A percentile compares a stretch with the other conserved stretches of the same genome.
phyloP scores from a whole-genome alignment of 2,797 vertebrate genomes.

The Brachyrhaphis roseni region DNA sequence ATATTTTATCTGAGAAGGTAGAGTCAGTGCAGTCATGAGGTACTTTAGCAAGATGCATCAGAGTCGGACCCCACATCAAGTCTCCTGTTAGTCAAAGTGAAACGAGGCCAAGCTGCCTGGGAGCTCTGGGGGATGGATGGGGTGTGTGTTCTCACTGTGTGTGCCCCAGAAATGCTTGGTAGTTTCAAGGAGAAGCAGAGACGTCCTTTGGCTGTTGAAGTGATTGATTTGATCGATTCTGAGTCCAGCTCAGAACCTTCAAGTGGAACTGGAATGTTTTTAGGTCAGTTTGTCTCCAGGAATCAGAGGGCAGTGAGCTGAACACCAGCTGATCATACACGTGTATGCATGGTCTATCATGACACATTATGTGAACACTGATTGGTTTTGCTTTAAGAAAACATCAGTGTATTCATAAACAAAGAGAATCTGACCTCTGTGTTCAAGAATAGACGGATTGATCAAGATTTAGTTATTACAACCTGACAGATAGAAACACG shows the following conservation, averaged over 20 bases:
- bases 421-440: neutral
- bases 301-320: neutral
- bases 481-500: neutral
- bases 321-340: neutral
- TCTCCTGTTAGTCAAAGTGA: slow-evolving; percentile 25
- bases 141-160: neutral
- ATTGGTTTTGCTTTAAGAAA: neutral
- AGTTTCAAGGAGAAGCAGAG: slow-evolving; percentile 21
- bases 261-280: neutral
- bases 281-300: neutral
- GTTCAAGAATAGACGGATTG: neutral
- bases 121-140: neutral
- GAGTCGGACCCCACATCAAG: slow-evolving; percentile 34
- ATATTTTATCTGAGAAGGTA: neutral
- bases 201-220: neutral
- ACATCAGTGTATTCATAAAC: neutral
- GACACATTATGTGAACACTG: neutral
- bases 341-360: neutral
- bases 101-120: slow-evolving; percentile 58
- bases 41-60: slow-evolving; percentile 45
- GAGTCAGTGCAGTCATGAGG: slow-evolving; percentile 48
- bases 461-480: neutral
- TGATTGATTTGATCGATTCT: neutral
- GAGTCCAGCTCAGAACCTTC: neutral
- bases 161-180: slow-evolving; percentile 55